Conservation (phyloP, 2,888 invertebrate genomes). For the Thymelicus acteon region DNA sequence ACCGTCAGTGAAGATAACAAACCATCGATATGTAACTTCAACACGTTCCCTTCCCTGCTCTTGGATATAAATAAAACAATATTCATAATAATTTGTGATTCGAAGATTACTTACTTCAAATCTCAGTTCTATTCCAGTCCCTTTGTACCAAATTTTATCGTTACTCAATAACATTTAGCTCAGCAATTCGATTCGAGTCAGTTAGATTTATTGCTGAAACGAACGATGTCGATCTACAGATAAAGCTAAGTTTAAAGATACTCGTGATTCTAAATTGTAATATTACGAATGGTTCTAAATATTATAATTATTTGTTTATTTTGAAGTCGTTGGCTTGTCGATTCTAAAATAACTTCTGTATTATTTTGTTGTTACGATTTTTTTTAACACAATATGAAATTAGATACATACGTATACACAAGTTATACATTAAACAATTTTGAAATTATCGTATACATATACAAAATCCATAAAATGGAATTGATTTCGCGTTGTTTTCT, state of each 20-base stretch:
- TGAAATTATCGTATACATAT: too few species aligned
- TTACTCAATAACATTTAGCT: neutral
- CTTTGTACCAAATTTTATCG: constrained; percentile 4
- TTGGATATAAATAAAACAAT: neutral
- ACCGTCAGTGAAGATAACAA: neutral
- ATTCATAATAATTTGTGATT: neutral
- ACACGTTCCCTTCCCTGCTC: too few species aligned
- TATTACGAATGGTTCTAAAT: neutral
- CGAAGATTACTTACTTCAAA: constrained; percentile 2
- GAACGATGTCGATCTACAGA: neutral
- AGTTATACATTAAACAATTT: too few species aligned
- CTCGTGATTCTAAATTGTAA: neutral
- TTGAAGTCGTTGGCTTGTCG: neutral
- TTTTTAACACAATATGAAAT: too few species aligned
- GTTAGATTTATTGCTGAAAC: neutral
- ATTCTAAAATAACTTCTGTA: too few species aligned
- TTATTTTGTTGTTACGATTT: too few species aligned
- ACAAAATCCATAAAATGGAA: too few species aligned
- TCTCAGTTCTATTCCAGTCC: neutral
- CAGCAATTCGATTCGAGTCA: too few species aligned
- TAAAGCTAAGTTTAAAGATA: neutral
- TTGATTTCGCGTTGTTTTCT: too few species aligned
- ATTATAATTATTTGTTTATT: neutral
- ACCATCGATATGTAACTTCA: neutral
- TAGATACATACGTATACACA: too few species aligned